These are phyloP conservation scores for Arctocebus calabarensis DNA, from an alignment of 2,797 vertebrate genomes.

Conservation along the genomic window DNA sequence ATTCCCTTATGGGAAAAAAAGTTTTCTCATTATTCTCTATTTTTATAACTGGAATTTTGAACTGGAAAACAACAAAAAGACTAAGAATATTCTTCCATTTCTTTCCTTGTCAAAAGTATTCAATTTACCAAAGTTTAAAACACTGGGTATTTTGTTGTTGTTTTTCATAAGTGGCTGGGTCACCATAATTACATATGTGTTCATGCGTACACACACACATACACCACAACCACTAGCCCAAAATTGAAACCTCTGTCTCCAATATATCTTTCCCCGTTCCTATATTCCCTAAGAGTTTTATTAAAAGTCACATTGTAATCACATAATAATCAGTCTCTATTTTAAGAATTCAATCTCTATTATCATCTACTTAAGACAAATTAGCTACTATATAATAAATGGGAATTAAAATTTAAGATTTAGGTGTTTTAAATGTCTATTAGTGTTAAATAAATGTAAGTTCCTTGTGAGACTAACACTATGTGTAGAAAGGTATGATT, in stretches of 20 bases:
- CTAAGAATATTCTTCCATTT: background rate
- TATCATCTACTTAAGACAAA: constrained; percentile 50
- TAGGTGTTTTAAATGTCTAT: constrained; percentile 7
- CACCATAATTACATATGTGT: background rate
- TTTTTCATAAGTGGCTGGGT: background rate
- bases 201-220: background rate
- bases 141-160: background rate
- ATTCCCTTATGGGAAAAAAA: background rate
- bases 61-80: background rate
- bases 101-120: background rate
- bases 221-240: too few species aligned
- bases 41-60: background rate
- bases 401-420: constrained; percentile 45
- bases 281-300: background rate
- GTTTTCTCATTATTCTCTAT: background rate
- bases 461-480: background rate
- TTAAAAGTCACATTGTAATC: constrained; percentile 27
- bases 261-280: constrained; percentile 25
- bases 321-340: constrained; percentile 46
- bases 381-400: constrained; percentile 46
- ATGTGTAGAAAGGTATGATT: background rate
- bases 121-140: constrained; percentile 2
- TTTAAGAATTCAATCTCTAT: constrained; percentile 63
- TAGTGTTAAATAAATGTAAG: constrained; percentile 32
- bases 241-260: background rate